Percentiles rank a stretch among this genome's conserved stretches.
Conservation (phyloP, 2,888 invertebrate species). For the Vesta saturnalis region DNA sequence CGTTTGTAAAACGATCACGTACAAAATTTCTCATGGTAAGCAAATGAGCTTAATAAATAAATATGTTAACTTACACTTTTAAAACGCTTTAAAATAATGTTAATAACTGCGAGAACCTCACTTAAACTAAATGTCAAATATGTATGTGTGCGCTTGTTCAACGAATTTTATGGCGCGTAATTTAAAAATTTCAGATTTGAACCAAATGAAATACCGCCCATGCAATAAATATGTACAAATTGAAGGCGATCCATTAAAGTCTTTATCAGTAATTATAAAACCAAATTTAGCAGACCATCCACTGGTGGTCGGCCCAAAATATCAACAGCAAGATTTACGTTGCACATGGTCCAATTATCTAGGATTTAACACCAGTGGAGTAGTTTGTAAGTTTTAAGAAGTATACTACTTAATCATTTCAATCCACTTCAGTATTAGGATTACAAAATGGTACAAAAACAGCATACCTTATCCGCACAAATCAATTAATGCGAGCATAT, state of each 20-base stretch:
- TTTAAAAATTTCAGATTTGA: conserved; percentile 69
- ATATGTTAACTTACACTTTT: conserved; percentile 23
- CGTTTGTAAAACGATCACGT: conserved; percentile 68
- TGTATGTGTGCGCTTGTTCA: not conserved
- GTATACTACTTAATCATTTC: conserved; percentile 29
- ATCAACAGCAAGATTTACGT: conserved; percentile 73
- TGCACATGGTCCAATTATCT: conserved; percentile 70
- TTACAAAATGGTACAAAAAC: conserved; percentile 72
- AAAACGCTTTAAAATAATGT: not conserved
- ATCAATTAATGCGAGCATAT: conserved; percentile 74
- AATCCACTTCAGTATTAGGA: conserved; percentile 72
- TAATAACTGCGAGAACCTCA: not conserved
- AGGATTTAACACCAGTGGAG: conserved; percentile 76
- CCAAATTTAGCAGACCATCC: conserved; percentile 80
- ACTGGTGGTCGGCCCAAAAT: conserved; percentile 79
- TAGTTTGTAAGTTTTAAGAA: conserved; percentile 73
- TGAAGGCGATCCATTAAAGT: conserved; percentile 70
- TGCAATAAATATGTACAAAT: conserved; percentile 70
- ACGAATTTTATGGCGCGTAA: not conserved
- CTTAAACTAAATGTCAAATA: conserved; percentile 6
- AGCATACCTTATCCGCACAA: conserved; percentile 68
- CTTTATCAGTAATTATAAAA: conserved; percentile 67
- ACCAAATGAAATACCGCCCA: conserved; percentile 72
- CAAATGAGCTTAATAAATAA: conserved; percentile 9
- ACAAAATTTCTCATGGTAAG: conserved; percentile 76